These are phyloP conservation scores for Danio albolineatus DNA, from an alignment of 2,797 vertebrate species.

Conservation along the genomic window DNA sequence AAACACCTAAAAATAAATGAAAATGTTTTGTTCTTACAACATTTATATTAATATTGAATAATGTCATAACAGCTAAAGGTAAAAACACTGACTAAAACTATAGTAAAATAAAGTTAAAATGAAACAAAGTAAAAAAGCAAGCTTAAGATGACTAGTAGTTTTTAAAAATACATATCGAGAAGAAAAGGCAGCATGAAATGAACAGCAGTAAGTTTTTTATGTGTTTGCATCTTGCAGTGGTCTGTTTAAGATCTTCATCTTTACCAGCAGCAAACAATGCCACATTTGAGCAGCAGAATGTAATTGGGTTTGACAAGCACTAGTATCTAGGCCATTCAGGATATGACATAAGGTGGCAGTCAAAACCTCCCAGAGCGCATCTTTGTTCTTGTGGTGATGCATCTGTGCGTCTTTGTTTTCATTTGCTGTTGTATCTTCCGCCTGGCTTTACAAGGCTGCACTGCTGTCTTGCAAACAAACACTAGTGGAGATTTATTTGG, in stretches of 20 bases:
- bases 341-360: constrained; percentile 5
- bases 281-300: constrained; percentile 16
- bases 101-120: no score
- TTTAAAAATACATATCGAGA: neutral
- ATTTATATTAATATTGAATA: no score
- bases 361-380: constrained; percentile 51
- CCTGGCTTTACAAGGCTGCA: constrained; percentile 11
- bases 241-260: neutral
- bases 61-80: no score
- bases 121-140: no score
- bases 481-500: constrained; percentile 71
- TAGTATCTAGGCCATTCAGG: constrained; percentile 13
- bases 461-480: constrained; percentile 56
- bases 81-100: no score
- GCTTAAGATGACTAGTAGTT: neutral
- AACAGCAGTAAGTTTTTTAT: neutral
- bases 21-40: no score
- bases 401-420: constrained; percentile 62
- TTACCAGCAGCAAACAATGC: neutral
- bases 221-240: neutral
- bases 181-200: neutral
- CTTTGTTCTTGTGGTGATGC: constrained; percentile 65
- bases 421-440: constrained; percentile 41
- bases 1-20: no score
- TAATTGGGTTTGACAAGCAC: constrained; percentile 5